A percentile compares a stretch with the other conserved stretches of the same genome.
These are phyloP conservation scores for Eurosta solidaginis DNA, from an alignment of 1,140 invertebrate species.

Conservation along the genomic window DNA sequence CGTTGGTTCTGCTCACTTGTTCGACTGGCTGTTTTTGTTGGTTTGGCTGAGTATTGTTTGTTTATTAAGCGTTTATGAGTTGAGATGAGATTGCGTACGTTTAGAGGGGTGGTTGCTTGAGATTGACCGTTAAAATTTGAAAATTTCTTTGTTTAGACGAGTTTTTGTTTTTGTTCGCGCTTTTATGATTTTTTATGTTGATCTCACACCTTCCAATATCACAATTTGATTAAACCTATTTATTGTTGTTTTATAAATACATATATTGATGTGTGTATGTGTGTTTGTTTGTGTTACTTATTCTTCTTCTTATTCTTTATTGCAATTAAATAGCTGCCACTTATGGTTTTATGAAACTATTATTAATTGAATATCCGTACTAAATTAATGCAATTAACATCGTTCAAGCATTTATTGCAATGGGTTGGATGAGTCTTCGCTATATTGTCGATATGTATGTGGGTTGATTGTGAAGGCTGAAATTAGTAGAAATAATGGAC, in stretches of 20 bases:
- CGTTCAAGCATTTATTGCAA: neutral
- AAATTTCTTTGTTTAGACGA: neutral
- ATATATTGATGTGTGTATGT: neutral
- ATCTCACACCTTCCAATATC: neutral
- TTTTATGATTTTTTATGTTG: neutral
- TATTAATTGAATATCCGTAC: neutral
- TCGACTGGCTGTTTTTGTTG: neutral
- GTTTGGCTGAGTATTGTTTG: neutral
- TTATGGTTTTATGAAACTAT: conserved; percentile 18
- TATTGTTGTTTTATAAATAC: neutral
- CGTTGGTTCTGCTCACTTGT: neutral
- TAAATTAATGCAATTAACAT: neutral
- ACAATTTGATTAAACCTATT: neutral
- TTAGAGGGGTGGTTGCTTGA: neutral
- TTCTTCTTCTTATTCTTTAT: neutral
- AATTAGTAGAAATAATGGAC: neutral
- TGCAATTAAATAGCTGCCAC: neutral
- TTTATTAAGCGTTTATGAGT: neutral
- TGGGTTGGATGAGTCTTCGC: neutral
- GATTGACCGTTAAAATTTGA: conserved; percentile 16
- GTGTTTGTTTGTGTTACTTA: neutral
- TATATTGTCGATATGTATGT: neutral
- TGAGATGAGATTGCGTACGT: neutral
- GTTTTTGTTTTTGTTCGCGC: neutral
- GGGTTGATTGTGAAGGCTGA: neutral